phyloP scores from a whole-genome alignment of 2,113 vertebrate species.

The Pogona vitticeps region DNA sequence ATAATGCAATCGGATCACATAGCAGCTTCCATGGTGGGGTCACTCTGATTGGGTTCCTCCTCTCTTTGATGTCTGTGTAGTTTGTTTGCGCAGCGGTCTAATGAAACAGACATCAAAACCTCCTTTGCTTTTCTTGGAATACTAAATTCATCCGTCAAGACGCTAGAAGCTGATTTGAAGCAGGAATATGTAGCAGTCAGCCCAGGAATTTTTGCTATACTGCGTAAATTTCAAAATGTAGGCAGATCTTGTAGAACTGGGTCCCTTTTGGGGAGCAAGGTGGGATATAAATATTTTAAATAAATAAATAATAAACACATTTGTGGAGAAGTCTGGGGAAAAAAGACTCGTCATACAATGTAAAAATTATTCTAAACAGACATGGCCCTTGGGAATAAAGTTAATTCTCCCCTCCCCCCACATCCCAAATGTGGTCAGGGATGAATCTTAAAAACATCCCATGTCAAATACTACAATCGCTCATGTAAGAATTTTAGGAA shows the following conservation, averaged over 20 bases:
- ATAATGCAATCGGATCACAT: background rate
- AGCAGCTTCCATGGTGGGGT: background rate
- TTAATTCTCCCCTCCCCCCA: background rate
- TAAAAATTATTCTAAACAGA: conserved; percentile 21
- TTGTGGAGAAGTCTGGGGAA: too few species aligned
- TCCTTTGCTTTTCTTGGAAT: background rate
- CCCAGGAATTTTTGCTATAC: background rate
- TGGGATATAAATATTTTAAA: too few species aligned
- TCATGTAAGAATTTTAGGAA: background rate
- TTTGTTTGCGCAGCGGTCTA: background rate
- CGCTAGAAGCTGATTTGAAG: conserved; percentile 11
- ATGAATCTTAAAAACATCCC: background rate
- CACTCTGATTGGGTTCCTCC: conserved; percentile 13
- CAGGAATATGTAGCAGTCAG: background rate
- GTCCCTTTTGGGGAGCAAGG: too few species aligned
- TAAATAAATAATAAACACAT: too few species aligned
- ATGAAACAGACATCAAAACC: conserved; percentile 17
- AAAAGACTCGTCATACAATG: too few species aligned
- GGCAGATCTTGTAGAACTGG: background rate
- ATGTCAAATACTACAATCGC: background rate
- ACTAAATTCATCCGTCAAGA: conserved; percentile 24
- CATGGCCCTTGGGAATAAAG: background rate
- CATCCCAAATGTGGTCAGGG: background rate
- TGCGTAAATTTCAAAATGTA: background rate
- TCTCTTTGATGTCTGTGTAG: conserved; percentile 8